Base-by-base conservation (phyloP, 2,797 vertebrate genomes). In the Pelochelys cantorii region DNA sequence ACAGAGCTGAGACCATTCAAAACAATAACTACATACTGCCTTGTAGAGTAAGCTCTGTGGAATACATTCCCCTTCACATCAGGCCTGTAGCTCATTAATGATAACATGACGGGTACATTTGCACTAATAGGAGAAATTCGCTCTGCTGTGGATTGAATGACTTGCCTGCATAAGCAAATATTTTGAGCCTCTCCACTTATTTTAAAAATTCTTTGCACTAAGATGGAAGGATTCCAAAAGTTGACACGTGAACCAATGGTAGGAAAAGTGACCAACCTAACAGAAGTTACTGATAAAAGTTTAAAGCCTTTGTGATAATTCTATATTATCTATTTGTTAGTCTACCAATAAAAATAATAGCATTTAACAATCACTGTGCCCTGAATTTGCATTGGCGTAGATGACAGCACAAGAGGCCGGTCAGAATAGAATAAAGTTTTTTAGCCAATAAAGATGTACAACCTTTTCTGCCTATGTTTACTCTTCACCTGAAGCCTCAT, bases 1-100 rank as follows among this genome's bases (percentile, higher is more conserved):
- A 93, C 90, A 52, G 87, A 85, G 85, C 90, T 85, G 48, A 88
- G 86, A 79, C 89, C 71, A 55, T 87, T 93, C 90, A 79, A 92
- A 81, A 88, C 48, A 62, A 62, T 68, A 89, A 83, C 91, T 80
- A 23, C 80, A 78, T 29, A 2, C 71, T 78, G 79, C 1, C 90
- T 95, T 4, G 0, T 8, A 53, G 65, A 83, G 65, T 12, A 22
- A 89, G 42, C 59, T 29, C 57, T 3, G 20, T 53, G 71, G 82
- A 93, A 80, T 11, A 20, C 85, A 2, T 31, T 53, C 57, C 52
- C 71, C 56, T 83, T 81, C 81, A 88, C 62, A 7, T 29, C 79
- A 82, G 0, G 53, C 79, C 89, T 88, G 91, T 57, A 78, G 90
- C 85, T 92, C 90, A 27, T 90, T 85, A 93, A 82, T 81, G 71